phyloP scores from a whole-genome alignment of 1,140 invertebrate genomes.

The Homarus americanus region DNA sequence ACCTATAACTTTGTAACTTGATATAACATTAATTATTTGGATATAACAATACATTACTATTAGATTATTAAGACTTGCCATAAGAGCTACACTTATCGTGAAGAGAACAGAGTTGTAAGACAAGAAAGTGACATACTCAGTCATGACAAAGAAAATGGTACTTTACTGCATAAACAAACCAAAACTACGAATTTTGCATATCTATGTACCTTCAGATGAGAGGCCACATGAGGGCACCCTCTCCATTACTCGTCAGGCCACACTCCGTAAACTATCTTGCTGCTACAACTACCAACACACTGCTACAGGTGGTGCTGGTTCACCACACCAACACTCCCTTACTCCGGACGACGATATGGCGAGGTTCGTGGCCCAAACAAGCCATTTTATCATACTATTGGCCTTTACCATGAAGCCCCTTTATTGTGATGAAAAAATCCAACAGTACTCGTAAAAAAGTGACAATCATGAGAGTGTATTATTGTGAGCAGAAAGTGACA shows the following conservation, averaged over 20 bases:
- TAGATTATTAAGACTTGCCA: conserved; percentile 9
- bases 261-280: conserved; percentile 66
- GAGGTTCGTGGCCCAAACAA: not conserved
- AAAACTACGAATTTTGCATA: not conserved
- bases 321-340: not conserved
- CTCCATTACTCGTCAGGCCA: not conserved
- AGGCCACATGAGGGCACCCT: not conserved
- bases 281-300: conserved; percentile 66
- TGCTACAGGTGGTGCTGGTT: conserved; percentile 8
- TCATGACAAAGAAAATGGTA: conserved; percentile 19
- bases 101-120: not conserved
- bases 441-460: not conserved
- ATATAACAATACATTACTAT: conserved; percentile 15
- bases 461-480: not conserved
- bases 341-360: conserved; percentile 58
- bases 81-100: conserved; percentile 30
- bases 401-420: not conserved
- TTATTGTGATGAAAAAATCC: not conserved
- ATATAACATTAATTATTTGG: conserved; percentile 29
- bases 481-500: not conserved
- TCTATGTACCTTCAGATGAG: not conserved
- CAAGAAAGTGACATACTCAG: conserved; percentile 1
- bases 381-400: not conserved
- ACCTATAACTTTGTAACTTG: conserved; percentile 22
- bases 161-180: not conserved